phyloP scores from a whole-genome alignment of 2,888 invertebrate genomes.

The Hirtodrosophila alboralis region DNA sequence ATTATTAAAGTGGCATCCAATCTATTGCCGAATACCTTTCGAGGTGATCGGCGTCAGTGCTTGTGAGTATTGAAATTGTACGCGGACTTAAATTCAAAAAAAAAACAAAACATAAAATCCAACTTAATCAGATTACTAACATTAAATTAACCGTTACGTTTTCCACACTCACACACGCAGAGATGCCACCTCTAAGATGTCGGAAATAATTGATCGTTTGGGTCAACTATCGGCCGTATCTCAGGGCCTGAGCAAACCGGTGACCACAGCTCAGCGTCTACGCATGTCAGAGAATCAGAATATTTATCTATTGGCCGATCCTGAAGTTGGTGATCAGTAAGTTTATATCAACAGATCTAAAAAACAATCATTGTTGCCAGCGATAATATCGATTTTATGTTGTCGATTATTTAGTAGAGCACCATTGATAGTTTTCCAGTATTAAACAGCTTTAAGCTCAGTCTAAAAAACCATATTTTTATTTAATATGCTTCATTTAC shows the following conservation, averaged over 20 bases:
- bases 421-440: too few relatives aligned
- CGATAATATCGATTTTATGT: too few relatives aligned
- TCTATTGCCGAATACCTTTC: slow-evolving; percentile 85
- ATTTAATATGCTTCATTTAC: too few relatives aligned
- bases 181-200: slow-evolving; percentile 86
- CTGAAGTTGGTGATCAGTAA: slow-evolving; percentile 86
- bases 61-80: slow-evolving; percentile 83
- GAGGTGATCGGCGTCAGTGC: slow-evolving; percentile 85
- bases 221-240: slow-evolving; percentile 90
- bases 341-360: slow-evolving; percentile 43
- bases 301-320: slow-evolving; percentile 83
- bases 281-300: slow-evolving; percentile 85
- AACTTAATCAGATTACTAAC: too few relatives aligned
- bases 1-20: slow-evolving; percentile 85
- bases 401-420: too few relatives aligned
- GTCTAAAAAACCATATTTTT: too few relatives aligned
- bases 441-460: too few relatives aligned
- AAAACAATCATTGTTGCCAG: too few relatives aligned
- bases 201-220: slow-evolving; percentile 88
- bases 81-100: slow-evolving; percentile 37
- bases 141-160: slow-evolving; percentile 59
- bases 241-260: slow-evolving; percentile 89
- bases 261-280: slow-evolving; percentile 89
- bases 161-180: slow-evolving; percentile 83
- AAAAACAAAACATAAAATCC: slow-evolving; percentile 16